phyloP scores from a whole-genome alignment of 2,797 vertebrate genomes.

The Liparis tanakae region DNA sequence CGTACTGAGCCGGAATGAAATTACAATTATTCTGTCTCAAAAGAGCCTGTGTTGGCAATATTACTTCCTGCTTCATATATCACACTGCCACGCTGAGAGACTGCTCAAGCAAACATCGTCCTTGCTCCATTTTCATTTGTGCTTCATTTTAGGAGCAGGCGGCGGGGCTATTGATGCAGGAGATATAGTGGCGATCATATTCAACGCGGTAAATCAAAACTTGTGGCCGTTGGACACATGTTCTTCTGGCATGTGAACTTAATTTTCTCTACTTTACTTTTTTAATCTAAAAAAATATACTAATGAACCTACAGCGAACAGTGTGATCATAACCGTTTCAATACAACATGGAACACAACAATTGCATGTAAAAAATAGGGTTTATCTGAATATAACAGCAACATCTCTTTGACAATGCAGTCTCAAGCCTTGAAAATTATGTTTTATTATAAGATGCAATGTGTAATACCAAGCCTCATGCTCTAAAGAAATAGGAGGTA shows the following conservation, averaged over 20 bases:
- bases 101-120: conserved; percentile 32
- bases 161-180: conserved; percentile 19
- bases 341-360: neutral
- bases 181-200: conserved; percentile 23
- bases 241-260: conserved; percentile 14
- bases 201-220: conserved; percentile 17
- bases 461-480: neutral
- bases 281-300: neutral
- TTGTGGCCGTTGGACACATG: conserved; percentile 19
- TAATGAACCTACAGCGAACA: neutral
- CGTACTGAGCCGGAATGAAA: conserved; percentile 62
- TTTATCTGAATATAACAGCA: conserved; percentile 4
- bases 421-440: neutral
- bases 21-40: conserved; percentile 60
- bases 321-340: neutral
- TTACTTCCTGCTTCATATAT: conserved; percentile 50
- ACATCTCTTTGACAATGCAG: neutral
- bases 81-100: conserved; percentile 34
- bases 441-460: neutral
- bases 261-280: conserved; percentile 13
- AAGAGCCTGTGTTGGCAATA: conserved; percentile 60
- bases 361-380: neutral
- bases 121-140: conserved; percentile 44
- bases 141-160: conserved; percentile 43
- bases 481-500: neutral